Base-by-base conservation (phyloP, 2,888 invertebrate species). In the Temnothorax rugatulus region DNA sequence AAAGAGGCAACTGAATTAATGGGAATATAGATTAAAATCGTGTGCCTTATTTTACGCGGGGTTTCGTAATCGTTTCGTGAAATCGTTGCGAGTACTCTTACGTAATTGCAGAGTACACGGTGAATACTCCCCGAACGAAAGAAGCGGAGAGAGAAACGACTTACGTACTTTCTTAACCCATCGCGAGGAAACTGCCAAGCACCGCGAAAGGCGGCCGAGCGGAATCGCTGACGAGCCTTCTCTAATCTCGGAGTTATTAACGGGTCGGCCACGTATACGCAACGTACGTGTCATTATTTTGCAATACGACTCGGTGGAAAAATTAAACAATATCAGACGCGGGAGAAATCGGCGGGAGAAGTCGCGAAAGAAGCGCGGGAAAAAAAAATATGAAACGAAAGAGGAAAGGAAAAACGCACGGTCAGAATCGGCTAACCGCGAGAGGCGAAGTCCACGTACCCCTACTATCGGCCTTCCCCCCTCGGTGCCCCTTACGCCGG, bases 401-500 rank as follows among this genome's bases (percentile, higher is more conserved):
- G 41, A 44, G 25, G 21, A 68, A 47, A 68, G 47, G 38, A 73
- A 73, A 73, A 73, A 73, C 38, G 59, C 34, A 47, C 25, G 44
- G 44, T 21, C 9, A 74, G 82, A 76, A 64, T 2, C 52, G 59
- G 75, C 54, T 59, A 74, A 76, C 75, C 81, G 84, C 61, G 57
- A 87, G 88, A 86, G 77, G 79, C 84, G 44, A 83, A 85, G 89
- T 83, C 18, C 29, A 21, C 21, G 34, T 57, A 54, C 44, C 76
- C 68, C 71, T 34, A 74, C 68, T 64, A 57, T 71, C 75, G 66
- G 79, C 64, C 81, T 81, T 47, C 57, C 21, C 21, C 68, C 21
- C 52, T 34, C n/a, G 13, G n/a, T n/a, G 29, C 69, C 50, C 69
- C 34, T 7, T n/a, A 18, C 13, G 11, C 52, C 66, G 5, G 44